Evolutionary conservation across 2,888 invertebrate species (phyloP), one percentile per base, ranked within the genome.

Genomic region (Galerucella pusilla): DNA sequence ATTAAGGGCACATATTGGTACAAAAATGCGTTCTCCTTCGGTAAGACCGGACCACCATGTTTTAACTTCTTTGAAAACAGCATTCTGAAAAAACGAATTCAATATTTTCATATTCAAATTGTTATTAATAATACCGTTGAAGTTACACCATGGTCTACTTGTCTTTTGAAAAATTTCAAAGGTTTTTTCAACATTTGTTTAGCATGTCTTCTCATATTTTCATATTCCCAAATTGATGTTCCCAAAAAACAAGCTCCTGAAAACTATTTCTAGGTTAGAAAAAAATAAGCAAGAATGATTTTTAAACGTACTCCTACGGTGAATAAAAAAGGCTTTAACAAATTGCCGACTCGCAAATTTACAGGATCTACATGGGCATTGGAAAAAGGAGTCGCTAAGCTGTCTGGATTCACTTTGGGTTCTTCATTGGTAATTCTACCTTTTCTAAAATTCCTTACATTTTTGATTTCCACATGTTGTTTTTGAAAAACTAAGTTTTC

Each of bases 211-310:
- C 91, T 87, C 83, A 88, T 87, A 75, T 84, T 90, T 88, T 97
- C 97, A 89, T 97, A 97, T 87, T 97, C 95, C 94, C 95, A 95
- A 79, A 97, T 93, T 20, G 94, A 91, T 81, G 94, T 94, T 20
- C 93, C 93, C 42, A 91, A 89, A 84, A 96, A 90, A 84, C 94
- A 93, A 20, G 91, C 90, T 64, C 93, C 83, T 81, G 84, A 85
- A 84, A 88, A 88, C 87, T 87, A 82, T 80, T 83, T 82, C 65
- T 60, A 45, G 0, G 12, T 67, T 75, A 63, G n/a, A 63, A 61
- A 35, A 63, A 64, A 68, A 68, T 57, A 68, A 49, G 49, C 52
- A 45, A 68, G 65, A 49, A 69, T 46, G 61, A 64, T 63, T 14
- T 63, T 63, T 1, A 14, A 12, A 75, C 89, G 89, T 89, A 93